Evolutionary conservation across 1,140 invertebrate genomes (phyloP).

Genomic region (Drosophila mayri): DNA sequence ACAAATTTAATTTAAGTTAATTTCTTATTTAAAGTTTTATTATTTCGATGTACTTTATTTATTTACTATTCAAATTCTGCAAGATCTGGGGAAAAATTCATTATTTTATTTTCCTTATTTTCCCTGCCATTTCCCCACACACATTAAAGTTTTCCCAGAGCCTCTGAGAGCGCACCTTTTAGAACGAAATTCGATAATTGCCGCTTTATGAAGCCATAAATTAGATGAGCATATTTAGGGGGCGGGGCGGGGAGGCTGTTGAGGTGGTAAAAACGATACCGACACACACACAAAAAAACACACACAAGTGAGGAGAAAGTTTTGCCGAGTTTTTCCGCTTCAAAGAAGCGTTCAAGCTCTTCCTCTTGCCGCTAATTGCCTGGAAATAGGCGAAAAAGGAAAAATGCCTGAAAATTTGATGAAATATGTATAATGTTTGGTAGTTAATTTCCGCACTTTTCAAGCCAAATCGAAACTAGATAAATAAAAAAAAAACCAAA

Average conservation of each 20-base stretch:
- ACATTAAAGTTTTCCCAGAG: neutral
- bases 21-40: neutral
- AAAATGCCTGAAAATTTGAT: conserved; percentile 21
- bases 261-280: conserved; percentile 2
- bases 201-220: conserved; percentile 57
- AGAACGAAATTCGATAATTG: conserved; percentile 43
- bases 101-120: neutral
- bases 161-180: conserved; percentile 4
- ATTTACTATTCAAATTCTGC: neutral
- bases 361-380: conserved; percentile 33
- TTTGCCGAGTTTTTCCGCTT: conserved; percentile 17
- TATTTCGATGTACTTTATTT: neutral
- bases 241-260: neutral
- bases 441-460: conserved; percentile 34
- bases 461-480: neutral
- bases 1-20: neutral
- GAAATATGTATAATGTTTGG: conserved; percentile 23
- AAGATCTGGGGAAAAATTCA: neutral
- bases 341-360: conserved; percentile 15
- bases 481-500: neutral
- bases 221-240: conserved; percentile 44
- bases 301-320: no score
- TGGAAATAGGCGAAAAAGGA: conserved; percentile 32
- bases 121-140: neutral
- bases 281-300: no score